A percentile compares a stretch with the other conserved stretches of the same genome.
Conservation (phyloP, 2,113 vertebrate genomes). For the Psettodes erumei region DNA sequence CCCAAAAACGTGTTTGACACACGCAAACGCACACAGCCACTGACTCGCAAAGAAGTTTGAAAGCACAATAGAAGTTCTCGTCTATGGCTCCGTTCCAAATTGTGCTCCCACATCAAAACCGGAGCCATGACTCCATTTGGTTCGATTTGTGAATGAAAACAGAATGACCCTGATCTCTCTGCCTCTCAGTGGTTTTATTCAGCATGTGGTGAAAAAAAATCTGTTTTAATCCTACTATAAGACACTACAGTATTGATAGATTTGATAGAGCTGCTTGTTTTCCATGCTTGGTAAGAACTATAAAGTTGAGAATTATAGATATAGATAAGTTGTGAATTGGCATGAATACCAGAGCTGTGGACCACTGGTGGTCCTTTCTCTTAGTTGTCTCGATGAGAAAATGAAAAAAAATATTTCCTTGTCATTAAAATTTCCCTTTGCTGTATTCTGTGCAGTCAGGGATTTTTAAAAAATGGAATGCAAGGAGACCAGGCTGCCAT, state of each 20-base stretch:
- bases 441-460: constrained; percentile 22
- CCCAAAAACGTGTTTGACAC: constrained; percentile 77
- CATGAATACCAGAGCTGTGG: constrained; percentile 37
- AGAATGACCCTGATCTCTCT: constrained; percentile 59
- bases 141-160: constrained; percentile 49
- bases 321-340: constrained; percentile 44
- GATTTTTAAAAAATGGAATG: constrained; percentile 28
- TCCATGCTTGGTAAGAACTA: constrained; percentile 30
- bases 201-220: constrained; percentile 58
- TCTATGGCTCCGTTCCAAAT: constrained; percentile 51
- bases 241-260: not conserved
- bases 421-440: constrained; percentile 17
- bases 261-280: constrained; percentile 2
- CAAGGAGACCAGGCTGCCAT: constrained; percentile 26
- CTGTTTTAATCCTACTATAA: constrained; percentile 26
- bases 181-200: constrained; percentile 55
- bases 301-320: constrained; percentile 32
- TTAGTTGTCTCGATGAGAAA: constrained; percentile 29
- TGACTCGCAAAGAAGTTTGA: constrained; percentile 75
- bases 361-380: constrained; percentile 33
- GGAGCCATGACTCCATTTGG: constrained; percentile 52
- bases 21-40: constrained; percentile 79
- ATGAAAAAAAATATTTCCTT: constrained; percentile 13
- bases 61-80: constrained; percentile 21
- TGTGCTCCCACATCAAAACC: constrained; percentile 25